Evolutionary conservation across 2,113 vertebrate species (phyloP), one percentile per base, ranked within the genome.

Genomic region (Ceyx melanurus): DNA sequence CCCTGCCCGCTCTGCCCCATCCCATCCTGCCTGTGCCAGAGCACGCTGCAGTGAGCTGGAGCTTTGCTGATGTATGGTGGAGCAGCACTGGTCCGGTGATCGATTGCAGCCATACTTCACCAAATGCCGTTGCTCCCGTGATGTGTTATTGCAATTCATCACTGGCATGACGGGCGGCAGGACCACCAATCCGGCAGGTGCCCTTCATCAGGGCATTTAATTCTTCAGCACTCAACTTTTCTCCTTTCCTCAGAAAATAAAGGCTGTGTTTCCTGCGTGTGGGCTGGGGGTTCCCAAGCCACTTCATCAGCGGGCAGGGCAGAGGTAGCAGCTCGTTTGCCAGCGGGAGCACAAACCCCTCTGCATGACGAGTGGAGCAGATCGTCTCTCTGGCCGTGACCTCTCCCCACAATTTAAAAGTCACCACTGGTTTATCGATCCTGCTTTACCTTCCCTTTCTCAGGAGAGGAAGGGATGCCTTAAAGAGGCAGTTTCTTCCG

Each of bases 191-290:
- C 89, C 29, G 9, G 93, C 95, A 91, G 83, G 46, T 95, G 94
- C 92, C 95, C 95, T 97, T 95, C 95, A 88, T 13, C 8, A 11
- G 50, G 85, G 90, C 80, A 28, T 82, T 94, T 93, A 70, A 95
- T 92, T 86, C 97, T 79, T 76, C 88, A 87, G 86, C 84, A 70
- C 96, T 92, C 95, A 89, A 50, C 75, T 74, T 82, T 40, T 53
- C 88, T 92, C 81, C 83, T 68, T 65, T 4, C 8, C 80, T 67
- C 20, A 31, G 82, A 61, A 95, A 90, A 94, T 42, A 53, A 90
- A 87, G 76, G 57, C 90, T 65, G 87, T 57, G 88, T 86, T 94
- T 77, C 68, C 76, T 84, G 70, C 7, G 0, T 4, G 43, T 28
- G 60, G 43, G 72, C 65, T 60, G 78, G 82, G 94, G 66, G 58